These are phyloP conservation scores for Chironomus tentans DNA, from an alignment of 2,888 invertebrate genomes.

Conservation along the genomic window DNA sequence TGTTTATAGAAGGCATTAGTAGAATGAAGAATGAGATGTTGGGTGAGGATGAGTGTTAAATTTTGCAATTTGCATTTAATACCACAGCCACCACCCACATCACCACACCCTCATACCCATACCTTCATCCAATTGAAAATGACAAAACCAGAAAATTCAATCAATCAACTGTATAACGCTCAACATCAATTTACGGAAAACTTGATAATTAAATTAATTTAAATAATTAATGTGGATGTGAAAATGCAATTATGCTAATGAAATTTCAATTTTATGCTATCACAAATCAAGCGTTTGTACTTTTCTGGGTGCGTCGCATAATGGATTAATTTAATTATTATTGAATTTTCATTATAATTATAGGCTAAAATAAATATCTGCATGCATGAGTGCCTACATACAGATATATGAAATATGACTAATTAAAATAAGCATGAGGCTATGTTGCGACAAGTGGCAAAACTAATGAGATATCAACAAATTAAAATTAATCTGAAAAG, in stretches of 20 bases:
- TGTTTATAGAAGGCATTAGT: neutral
- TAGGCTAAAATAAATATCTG: neutral
- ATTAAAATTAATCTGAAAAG: conserved; percentile 9
- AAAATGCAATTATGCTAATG: conserved; percentile 25
- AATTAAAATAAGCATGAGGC: conserved; percentile 8
- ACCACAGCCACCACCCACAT: neutral
- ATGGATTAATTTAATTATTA: conserved; percentile 20
- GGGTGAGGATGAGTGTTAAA: neutral
- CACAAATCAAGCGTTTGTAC: conserved; percentile 19
- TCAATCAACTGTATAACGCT: conserved; percentile 20
- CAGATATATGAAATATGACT: neutral
- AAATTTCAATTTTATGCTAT: conserved; percentile 19
- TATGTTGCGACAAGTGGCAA: neutral
- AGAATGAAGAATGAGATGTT: neutral
- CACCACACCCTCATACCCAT: neutral
- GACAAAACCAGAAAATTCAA: conserved; percentile 17
- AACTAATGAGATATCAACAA: conserved; percentile 24
- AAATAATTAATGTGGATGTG: conserved; percentile 24
- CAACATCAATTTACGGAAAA: conserved; percentile 14
- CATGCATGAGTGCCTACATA: neutral
- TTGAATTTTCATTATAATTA: conserved; percentile 22
- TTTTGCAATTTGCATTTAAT: neutral
- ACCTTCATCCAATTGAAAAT: neutral
- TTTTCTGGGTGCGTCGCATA: neutral
- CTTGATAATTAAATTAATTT: conserved; percentile 27